Base-by-base conservation (phyloP, 2,113 vertebrate genomes). In the Leucoraja erinaceus region DNA sequence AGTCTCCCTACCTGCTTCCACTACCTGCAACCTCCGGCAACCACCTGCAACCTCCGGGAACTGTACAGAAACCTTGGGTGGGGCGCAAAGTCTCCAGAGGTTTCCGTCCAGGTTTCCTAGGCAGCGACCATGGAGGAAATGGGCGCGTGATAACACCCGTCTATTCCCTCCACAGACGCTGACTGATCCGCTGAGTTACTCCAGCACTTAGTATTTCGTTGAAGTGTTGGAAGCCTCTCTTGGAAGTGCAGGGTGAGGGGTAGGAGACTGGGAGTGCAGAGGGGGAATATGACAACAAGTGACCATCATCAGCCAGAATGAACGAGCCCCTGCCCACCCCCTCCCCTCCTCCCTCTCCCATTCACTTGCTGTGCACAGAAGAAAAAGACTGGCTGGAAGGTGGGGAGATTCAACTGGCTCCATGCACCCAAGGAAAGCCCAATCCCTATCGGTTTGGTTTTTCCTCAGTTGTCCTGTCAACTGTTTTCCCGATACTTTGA, bases 221-320 rank as follows among this genome's bases (percentile, higher is more conserved):
- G 93, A 99, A 99, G 95, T 98, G 96, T 98, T 81, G 5, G 74
- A 12, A 18, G 4, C 59, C 0, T 2, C 28, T n/a, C 20, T 22
- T 25, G 28, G 38, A 76, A 31, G 28, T n/a, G 7, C 1, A 31
- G 75, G 75, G 20, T 25, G 66, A 12, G 63, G 63, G 63, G 1
- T 3, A 12, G 28, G 75, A n/a, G 5, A 7, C 8, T 25, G 77
- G 16, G 38, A 47, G 77, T 31, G 5, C 2, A 1, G 16, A 5
- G 79, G 3, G 9, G 1, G 47, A 18, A 6, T 20, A 33, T 0
- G 83, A 38, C 78, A 47, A 14, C 5, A 33, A 77, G 14, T 33
- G 11, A 77, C n/a, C 8, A 28, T 38, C 78, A 28, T 3, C 47
- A 83, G 8, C 47, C 47, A 1, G 38, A 33, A 22, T 8, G 18